These are phyloP conservation scores for Dysdera silvatica DNA, from an alignment of 1,140 invertebrate genomes.

Conservation along the genomic window DNA sequence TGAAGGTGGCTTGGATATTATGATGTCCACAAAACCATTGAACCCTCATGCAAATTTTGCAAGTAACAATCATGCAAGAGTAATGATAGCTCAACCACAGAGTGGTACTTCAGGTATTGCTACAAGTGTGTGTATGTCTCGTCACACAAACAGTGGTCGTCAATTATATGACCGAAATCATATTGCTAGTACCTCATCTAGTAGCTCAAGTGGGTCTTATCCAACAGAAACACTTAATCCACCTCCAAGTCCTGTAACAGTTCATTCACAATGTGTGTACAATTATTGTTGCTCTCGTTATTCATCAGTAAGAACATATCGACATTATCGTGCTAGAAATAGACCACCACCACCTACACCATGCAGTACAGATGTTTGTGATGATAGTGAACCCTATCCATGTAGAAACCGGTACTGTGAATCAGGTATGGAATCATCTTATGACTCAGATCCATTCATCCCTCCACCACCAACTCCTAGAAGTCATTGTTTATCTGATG, in stretches of 20 bases:
- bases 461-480: slow-evolving; percentile 76
- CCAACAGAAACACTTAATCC: slow-evolving; percentile 77
- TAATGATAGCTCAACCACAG: too few relatives aligned
- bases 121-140: too few relatives aligned
- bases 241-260: slow-evolving; percentile 75
- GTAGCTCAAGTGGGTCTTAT: slow-evolving; percentile 50
- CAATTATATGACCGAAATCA: slow-evolving; percentile 62
- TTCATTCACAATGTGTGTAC: slow-evolving; percentile 42
- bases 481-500: slow-evolving; percentile 55
- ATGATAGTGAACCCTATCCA: slow-evolving; percentile 54
- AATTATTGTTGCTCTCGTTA: slow-evolving; percentile 30
- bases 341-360: slow-evolving; percentile 86
- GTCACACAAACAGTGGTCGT: too few relatives aligned
- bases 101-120: too few relatives aligned
- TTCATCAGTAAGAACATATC: slow-evolving; percentile 45
- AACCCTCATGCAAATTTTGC: background rate
- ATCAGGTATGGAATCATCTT: slow-evolving; percentile 47
- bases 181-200: slow-evolving; percentile 65
- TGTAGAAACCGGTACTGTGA: slow-evolving; percentile 19
- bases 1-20: slow-evolving; percentile 7
- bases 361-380: slow-evolving; percentile 86
- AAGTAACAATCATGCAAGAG: too few relatives aligned
- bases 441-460: slow-evolving; percentile 56
- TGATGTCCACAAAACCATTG: slow-evolving; percentile 5
- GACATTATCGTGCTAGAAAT: slow-evolving; percentile 67